Conservation (phyloP, 2,113 vertebrate species). For the Oreochromis tanganicae region DNA sequence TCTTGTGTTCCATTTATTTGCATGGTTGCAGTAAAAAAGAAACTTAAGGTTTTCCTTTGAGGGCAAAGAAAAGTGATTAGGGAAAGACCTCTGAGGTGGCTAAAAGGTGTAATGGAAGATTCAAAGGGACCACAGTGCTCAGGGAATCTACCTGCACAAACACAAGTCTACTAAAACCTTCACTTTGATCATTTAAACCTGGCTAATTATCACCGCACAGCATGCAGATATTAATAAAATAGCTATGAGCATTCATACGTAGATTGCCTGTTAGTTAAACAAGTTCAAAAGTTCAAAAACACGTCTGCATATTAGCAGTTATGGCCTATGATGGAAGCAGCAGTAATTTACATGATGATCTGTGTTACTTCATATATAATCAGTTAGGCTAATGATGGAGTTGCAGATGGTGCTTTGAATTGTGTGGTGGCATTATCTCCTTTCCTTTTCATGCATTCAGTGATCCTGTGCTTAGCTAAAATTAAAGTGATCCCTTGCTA, state of each 20-base stretch:
- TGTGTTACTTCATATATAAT: neutral
- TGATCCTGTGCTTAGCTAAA: neutral
- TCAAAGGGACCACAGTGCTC: neutral
- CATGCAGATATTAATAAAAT: neutral
- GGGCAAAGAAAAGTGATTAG: neutral
- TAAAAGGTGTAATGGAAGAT: neutral
- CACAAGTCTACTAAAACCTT: neutral
- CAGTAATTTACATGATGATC: neutral
- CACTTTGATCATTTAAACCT: neutral
- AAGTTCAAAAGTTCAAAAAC: neutral
- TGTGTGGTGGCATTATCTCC: neutral
- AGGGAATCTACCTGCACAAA: neutral
- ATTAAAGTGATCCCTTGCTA: neutral
- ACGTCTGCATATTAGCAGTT: neutral
- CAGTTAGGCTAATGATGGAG: neutral
- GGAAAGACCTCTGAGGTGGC: neutral
- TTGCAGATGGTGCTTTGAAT: neutral
- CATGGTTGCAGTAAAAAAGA: neutral
- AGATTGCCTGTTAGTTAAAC: neutral
- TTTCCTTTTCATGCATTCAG: neutral
- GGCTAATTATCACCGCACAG: neutral
- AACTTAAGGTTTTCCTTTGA: neutral
- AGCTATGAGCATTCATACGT: accelerated
- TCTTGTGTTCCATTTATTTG: neutral
- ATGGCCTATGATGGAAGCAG: neutral